Percentiles rank a stretch among this genome's conserved stretches.
Evolutionary conservation across 1,140 invertebrate genomes (phyloP).

Genomic region (Pseudomyrmex gracilis): DNA sequence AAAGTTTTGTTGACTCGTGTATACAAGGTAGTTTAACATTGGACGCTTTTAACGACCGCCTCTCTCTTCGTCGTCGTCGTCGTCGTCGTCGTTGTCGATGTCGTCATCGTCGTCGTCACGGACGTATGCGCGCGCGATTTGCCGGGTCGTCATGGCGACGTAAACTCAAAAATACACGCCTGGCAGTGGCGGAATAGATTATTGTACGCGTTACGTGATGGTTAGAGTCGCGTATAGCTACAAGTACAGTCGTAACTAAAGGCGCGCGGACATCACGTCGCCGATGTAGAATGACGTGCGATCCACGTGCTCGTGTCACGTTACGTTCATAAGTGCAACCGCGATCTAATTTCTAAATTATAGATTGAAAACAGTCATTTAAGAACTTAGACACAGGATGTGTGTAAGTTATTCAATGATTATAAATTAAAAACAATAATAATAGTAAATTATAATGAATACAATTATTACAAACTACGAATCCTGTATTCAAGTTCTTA

Average conservation of each 20-base stretch:
- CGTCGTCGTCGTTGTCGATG: constrained; percentile 25
- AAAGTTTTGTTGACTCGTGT: neutral
- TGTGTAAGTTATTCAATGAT: too few species aligned
- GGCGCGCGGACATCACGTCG: constrained; percentile 10
- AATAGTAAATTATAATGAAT: too few species aligned
- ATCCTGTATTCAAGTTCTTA: too few species aligned
- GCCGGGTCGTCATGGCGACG: constrained; percentile 77
- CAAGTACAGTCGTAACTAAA: constrained; percentile 48
- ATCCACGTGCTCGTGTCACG: neutral
- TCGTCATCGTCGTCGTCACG: constrained; percentile 1
- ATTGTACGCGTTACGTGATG: constrained; percentile 34
- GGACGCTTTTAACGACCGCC: constrained; percentile 40
- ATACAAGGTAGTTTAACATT: constrained; percentile 26
- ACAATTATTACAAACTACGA: too few species aligned
- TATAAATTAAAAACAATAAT: too few species aligned
- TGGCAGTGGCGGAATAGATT: constrained; percentile 68
- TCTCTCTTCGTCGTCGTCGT: constrained; percentile 27
- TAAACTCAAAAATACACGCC: constrained; percentile 80
- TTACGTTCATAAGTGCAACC: neutral
- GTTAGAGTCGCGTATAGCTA: constrained; percentile 19
- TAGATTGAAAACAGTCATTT: too few species aligned
- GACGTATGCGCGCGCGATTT: constrained; percentile 51
- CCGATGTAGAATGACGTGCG: constrained; percentile 5
- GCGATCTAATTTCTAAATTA: neutral
- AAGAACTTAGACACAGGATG: too few species aligned